Percentiles rank a stretch among this genome's conserved stretches.
These are phyloP conservation scores for Alcedo quadribrachys DNA, from an alignment of 2,797 vertebrate genomes.

Conservation along the genomic window DNA sequence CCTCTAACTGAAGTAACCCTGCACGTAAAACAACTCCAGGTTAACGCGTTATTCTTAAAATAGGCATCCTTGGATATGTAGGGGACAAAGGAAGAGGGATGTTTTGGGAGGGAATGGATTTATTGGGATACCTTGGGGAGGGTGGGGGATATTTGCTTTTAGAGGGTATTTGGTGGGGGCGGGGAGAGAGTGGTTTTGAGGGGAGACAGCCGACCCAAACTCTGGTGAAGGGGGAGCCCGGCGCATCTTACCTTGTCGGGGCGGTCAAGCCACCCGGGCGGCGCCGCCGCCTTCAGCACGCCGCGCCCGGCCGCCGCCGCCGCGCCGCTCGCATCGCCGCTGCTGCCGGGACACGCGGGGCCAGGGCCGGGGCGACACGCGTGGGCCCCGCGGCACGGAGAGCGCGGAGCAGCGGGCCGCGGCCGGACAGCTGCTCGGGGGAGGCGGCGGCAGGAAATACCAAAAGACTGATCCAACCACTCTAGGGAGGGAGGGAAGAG, in stretches of 20 bases:
- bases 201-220: background rate
- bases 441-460: slow-evolving; percentile 78
- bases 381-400: background rate
- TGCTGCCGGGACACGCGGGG: background rate
- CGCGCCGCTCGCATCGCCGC: background rate
- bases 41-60: background rate
- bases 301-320: background rate
- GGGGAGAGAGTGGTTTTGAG: background rate
- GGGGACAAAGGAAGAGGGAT: background rate
- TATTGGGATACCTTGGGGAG: background rate
- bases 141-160: background rate
- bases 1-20: background rate
- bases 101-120: background rate
- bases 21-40: background rate
- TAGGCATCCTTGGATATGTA: background rate
- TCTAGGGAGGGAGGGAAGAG: slow-evolving; percentile 37
- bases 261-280: background rate
- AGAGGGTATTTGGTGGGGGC: background rate
- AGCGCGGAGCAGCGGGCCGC: slow-evolving; percentile 24
- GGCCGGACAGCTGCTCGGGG: slow-evolving; percentile 59
- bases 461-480: slow-evolving; percentile 65
- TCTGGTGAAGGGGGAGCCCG: background rate
- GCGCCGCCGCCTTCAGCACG: slow-evolving; percentile 3
- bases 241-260: slow-evolving; percentile 18
- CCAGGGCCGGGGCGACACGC: background rate